These are phyloP conservation scores for Mystacornis crossleyi DNA, from an alignment of 2,113 vertebrate species.

Conservation along the genomic window DNA sequence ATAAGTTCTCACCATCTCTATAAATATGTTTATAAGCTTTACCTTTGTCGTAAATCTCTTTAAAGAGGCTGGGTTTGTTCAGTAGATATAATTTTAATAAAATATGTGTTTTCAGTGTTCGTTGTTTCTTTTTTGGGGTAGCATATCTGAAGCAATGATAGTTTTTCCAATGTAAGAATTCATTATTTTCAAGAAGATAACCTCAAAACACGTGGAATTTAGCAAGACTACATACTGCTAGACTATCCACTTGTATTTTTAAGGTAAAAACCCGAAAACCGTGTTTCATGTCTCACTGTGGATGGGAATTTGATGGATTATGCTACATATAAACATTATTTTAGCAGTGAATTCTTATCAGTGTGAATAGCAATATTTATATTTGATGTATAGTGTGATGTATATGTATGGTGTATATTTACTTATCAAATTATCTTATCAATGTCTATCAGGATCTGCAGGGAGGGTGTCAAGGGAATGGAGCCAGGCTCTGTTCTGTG, in stretches of 20 bases:
- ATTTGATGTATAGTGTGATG: neutral
- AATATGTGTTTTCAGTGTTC: fast-evolving
- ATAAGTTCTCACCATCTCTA: neutral
- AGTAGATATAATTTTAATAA: neutral
- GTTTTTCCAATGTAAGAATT: neutral
- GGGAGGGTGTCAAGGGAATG: neutral
- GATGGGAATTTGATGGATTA: conserved; percentile 1
- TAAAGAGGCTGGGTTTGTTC: neutral
- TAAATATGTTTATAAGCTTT: neutral
- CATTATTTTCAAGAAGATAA: neutral
- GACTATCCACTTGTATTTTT: neutral
- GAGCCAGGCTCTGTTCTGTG: neutral
- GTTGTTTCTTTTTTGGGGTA: neutral
- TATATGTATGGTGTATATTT: neutral
- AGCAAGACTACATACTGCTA: neutral
- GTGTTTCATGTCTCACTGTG: neutral
- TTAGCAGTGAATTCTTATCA: neutral
- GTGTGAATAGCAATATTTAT: neutral
- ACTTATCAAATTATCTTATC: neutral
- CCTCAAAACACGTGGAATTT: neutral
- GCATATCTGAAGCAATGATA: neutral
- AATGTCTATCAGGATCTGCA: neutral
- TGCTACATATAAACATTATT: neutral
- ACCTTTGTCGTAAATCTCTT: neutral
- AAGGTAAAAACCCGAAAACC: neutral